These are phyloP conservation scores for Kradibia gibbosae DNA, from an alignment of 1,140 invertebrate genomes.

Conservation along the genomic window DNA sequence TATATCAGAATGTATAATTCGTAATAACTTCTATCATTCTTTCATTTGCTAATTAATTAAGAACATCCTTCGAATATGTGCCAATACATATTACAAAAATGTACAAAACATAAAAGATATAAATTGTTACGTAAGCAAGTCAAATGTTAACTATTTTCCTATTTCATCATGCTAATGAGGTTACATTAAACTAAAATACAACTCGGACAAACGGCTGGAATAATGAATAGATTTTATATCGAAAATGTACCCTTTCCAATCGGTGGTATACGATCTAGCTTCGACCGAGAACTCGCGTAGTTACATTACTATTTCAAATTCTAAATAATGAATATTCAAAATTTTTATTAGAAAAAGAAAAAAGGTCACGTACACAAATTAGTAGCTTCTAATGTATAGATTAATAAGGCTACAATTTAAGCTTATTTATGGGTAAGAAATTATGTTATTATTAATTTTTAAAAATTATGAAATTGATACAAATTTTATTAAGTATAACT, in stretches of 20 bases:
- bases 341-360: background rate
- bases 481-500: too few species aligned
- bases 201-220: background rate
- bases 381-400: background rate
- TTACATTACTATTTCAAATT: conserved; percentile 25
- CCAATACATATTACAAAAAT: background rate
- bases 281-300: conserved; percentile 33
- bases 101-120: background rate
- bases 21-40: background rate
- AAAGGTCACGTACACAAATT: background rate
- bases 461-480: too few species aligned
- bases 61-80: background rate
- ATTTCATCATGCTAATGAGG: conserved; percentile 37
- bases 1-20: background rate
- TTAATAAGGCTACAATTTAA: background rate
- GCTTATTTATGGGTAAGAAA: too few species aligned
- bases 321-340: conserved; percentile 23
- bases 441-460: too few species aligned
- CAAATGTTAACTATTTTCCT: conserved; percentile 29
- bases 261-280: background rate
- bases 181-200: conserved; percentile 33
- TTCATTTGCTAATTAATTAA: background rate
- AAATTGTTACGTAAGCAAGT: background rate
- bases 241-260: conserved; percentile 19
- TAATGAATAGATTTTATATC: conserved; percentile 38